Evolutionary conservation across 2,113 vertebrate genomes (phyloP).

Genomic region (Tachycineta bicolor): DNA sequence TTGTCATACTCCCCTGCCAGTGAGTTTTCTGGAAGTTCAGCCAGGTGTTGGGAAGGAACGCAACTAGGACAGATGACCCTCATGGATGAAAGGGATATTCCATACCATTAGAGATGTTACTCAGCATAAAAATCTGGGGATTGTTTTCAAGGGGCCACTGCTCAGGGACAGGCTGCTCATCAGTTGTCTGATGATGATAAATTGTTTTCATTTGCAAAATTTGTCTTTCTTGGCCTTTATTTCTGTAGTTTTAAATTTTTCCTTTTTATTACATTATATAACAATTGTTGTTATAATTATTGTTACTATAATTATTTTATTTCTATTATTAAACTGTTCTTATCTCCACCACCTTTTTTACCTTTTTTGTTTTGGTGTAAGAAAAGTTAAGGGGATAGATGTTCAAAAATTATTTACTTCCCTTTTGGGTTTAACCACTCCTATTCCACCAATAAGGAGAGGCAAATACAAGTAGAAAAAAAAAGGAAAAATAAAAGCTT

Average conservation of each 20-base stretch:
- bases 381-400: neutral
- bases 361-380: neutral
- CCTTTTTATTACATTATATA: neutral
- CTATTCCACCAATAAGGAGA: neutral
- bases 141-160: neutral
- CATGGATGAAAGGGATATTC: neutral
- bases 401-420: neutral
- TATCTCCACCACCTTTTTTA: neutral
- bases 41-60: neutral
- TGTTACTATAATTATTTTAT: neutral
- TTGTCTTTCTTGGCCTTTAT: neutral
- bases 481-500: neutral
- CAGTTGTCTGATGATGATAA: neutral
- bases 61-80: neutral
- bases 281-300: neutral
- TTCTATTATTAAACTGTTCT: neutral
- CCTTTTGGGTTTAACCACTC: neutral
- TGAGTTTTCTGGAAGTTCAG: neutral
- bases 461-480: neutral
- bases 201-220: neutral
- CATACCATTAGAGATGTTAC: neutral
- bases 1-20: rapidly evolving
- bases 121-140: neutral
- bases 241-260: neutral
- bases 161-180: neutral